Percentiles rank a stretch among this genome's conserved stretches.
phyloP scores from a whole-genome alignment of 2,797 vertebrate species.

The Labeo calbasu region DNA sequence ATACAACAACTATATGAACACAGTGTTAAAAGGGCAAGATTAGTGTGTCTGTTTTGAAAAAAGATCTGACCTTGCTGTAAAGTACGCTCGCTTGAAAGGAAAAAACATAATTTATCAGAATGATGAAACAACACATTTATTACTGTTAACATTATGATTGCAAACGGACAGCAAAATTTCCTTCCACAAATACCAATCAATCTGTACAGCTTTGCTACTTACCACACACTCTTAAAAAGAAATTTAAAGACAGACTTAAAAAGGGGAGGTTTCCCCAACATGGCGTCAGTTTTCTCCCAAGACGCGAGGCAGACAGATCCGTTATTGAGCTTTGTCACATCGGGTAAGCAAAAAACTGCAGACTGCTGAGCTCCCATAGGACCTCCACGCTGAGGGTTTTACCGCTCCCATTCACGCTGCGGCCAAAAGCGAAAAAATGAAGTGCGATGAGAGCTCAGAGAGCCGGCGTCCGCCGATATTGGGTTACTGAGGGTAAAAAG shows the following conservation, averaged over 20 bases:
- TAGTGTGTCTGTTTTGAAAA: slow-evolving; percentile 48
- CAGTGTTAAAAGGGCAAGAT: slow-evolving; percentile 55
- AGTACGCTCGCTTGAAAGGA: slow-evolving; percentile 22
- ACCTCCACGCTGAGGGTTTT: slow-evolving; percentile 47
- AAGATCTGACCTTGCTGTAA: slow-evolving; percentile 30
- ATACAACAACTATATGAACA: slow-evolving; percentile 33
- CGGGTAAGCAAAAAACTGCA: slow-evolving; percentile 58
- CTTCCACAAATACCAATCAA: slow-evolving; percentile 59
- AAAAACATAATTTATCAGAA: slow-evolving; percentile 47
- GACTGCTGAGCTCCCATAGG: slow-evolving; percentile 52
- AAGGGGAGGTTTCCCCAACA: slow-evolving; percentile 38
- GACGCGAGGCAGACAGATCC: slow-evolving; percentile 42
- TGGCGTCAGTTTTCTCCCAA: slow-evolving; percentile 45
- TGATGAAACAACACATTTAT: slow-evolving; percentile 24
- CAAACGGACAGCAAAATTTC: slow-evolving; percentile 31
- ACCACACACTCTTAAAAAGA: slow-evolving; percentile 47
- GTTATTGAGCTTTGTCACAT: slow-evolving; percentile 56
- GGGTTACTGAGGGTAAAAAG: slow-evolving; percentile 69
- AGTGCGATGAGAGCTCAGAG: slow-evolving; percentile 65
- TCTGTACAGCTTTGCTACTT: slow-evolving; percentile 51
- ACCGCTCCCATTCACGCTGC: slow-evolving; percentile 58
- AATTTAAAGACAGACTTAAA: slow-evolving; percentile 36
- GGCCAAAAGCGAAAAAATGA: slow-evolving; percentile 66
- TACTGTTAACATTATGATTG: slow-evolving; percentile 49
- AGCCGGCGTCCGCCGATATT: slow-evolving; percentile 66